Conservation (phyloP, 2,797 vertebrate genomes). For the Sardinella longiceps region DNA sequence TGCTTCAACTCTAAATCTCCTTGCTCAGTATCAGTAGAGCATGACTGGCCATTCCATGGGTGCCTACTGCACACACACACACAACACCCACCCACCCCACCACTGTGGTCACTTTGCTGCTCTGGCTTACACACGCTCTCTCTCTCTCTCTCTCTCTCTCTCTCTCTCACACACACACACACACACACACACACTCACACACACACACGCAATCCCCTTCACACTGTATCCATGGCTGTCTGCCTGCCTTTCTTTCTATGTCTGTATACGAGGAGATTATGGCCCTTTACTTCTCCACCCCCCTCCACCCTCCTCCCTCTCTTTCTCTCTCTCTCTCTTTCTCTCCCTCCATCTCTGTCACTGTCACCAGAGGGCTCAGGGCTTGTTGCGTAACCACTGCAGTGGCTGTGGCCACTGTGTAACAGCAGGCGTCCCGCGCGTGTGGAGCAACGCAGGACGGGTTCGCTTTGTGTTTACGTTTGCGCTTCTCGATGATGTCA, state of each 20-base stretch:
- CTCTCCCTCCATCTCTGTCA: not conserved
- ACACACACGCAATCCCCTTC: not conserved
- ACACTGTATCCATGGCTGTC: not conserved
- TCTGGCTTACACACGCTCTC: not conserved
- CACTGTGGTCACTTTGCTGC: not conserved
- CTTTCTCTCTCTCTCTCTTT: not conserved
- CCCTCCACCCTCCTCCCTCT: not conserved
- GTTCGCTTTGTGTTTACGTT: constrained; percentile 8
- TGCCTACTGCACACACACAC: not conserved
- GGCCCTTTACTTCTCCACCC: not conserved
- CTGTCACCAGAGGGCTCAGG: constrained; percentile 12
- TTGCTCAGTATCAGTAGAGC: constrained; percentile 7
- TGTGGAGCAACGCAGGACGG: not conserved
- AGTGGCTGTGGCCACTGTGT: constrained; percentile 15
- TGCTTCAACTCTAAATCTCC: constrained; percentile 12
- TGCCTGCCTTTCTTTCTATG: not conserved
- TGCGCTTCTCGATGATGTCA: not conserved
- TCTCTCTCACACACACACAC: not conserved
- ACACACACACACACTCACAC: not conserved
- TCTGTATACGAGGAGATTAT: constrained; percentile 7
- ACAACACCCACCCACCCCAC: not conserved
- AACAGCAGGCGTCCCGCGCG: not conserved
- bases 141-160: not conserved
- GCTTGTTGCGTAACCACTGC: constrained; percentile 14
- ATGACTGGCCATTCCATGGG: constrained; percentile 3